These are phyloP conservation scores for Plagodis dolabraria DNA, from an alignment of 2,888 invertebrate species.

Conservation along the genomic window DNA sequence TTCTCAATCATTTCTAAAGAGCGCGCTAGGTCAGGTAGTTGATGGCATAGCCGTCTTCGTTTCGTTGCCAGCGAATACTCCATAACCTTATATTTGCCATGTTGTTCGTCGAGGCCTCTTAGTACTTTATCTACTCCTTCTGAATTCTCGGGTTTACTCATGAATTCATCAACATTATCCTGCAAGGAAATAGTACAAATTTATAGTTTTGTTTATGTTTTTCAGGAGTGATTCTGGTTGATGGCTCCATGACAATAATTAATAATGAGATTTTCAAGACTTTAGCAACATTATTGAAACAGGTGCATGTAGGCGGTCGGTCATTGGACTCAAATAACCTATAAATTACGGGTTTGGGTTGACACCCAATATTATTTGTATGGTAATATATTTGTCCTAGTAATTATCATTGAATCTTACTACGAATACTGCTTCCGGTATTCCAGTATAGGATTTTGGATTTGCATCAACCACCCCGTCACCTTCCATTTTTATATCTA, in stretches of 20 bases:
- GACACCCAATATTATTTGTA: not conserved
- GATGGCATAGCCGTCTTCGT: slow-evolving; percentile 92
- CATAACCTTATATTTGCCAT: slow-evolving; percentile 99
- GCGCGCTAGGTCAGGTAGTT: slow-evolving; percentile 97
- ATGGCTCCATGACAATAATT: too few relatives aligned
- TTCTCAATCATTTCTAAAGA: slow-evolving; percentile 96
- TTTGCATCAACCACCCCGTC: slow-evolving; percentile 60
- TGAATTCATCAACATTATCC: slow-evolving; percentile 98
- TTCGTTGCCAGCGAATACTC: slow-evolving; percentile 96
- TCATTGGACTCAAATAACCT: slow-evolving; percentile 20
- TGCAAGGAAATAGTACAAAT: slow-evolving; percentile 59
- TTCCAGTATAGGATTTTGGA: slow-evolving; percentile 90
- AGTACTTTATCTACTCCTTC: slow-evolving; percentile 94
- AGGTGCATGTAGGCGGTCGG: slow-evolving; percentile 17
- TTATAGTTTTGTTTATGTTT: not conserved
- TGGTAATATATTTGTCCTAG: too few relatives aligned
- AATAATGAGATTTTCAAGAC: not conserved
- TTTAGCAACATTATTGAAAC: slow-evolving; percentile 8
- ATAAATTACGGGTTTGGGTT: slow-evolving; percentile 8
- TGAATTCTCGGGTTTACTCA: slow-evolving; percentile 92
- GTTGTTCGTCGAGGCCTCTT: slow-evolving; percentile 94
- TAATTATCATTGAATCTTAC: slow-evolving; percentile 81
- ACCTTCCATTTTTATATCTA: slow-evolving; percentile 68
- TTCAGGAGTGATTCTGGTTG: not conserved
- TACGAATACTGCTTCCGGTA: slow-evolving; percentile 94